Evolutionary conservation across 2,888 invertebrate species (phyloP).

Genomic region (Polydrusus pterygomalis): DNA sequence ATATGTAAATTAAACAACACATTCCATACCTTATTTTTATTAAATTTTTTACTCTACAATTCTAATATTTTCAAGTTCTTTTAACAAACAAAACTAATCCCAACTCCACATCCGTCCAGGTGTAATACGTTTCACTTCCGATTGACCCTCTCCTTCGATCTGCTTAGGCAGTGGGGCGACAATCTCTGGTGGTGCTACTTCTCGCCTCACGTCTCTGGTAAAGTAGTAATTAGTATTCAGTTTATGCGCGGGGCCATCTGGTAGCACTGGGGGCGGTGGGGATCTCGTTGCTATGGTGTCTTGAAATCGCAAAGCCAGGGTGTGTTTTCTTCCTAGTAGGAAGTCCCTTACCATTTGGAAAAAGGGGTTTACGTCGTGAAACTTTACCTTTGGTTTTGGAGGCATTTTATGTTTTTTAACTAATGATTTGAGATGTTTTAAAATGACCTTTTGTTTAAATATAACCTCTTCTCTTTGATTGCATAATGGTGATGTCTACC

Average conservation of each 20-base stretch:
- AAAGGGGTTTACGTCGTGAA: constrained; percentile 79
- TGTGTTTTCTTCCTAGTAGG: constrained; percentile 77
- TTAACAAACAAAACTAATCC: constrained; percentile 58
- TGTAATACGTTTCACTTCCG: constrained; percentile 57
- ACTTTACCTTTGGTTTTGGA: constrained; percentile 57
- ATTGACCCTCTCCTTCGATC: constrained; percentile 59
- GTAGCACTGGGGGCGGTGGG: constrained; percentile 87
- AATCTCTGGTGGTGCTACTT: constrained; percentile 81
- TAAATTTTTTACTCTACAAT: constrained; percentile 20
- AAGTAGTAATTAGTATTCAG: constrained; percentile 90
- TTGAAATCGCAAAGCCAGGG: constrained; percentile 76
- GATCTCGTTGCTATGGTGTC: constrained; percentile 82
- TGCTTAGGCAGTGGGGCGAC: constrained; percentile 68
- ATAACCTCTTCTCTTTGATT: constrained; percentile 23
- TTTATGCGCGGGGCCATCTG: constrained; percentile 87
- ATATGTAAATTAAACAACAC: no score
- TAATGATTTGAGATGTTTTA: constrained; percentile 18
- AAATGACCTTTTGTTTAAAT: constrained; percentile 7
- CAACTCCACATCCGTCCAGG: constrained; percentile 63
- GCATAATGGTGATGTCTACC: constrained; percentile 17
- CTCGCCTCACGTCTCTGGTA: constrained; percentile 87
- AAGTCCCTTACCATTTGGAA: constrained; percentile 79
- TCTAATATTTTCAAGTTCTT: not conserved
- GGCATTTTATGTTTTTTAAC: constrained; percentile 55
- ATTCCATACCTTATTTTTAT: constrained; percentile 1